Evolutionary conservation across 2,888 invertebrate genomes (phyloP), one percentile per base, ranked within the genome.

Genomic region (Clitarchus hookeri): DNA sequence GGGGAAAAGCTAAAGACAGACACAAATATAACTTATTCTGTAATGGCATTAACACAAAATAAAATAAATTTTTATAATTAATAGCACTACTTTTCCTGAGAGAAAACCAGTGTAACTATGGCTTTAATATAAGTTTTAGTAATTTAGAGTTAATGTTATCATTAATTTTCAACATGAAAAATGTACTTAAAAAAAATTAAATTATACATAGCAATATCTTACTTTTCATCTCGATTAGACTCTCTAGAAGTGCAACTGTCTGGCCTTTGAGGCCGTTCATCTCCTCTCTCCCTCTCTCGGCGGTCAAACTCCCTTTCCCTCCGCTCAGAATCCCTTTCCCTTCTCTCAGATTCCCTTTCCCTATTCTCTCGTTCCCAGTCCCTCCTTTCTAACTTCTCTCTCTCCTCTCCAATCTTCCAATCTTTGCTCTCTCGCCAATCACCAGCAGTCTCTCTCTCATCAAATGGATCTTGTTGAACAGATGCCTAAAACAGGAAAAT

Each of bases 191-290:
- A 36, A 36, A 36, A 36, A 36, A 36, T 36, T 36, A 36, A 36
- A 36, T n/a, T n/a, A n/a, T n/a, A n/a, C n/a, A n/a, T n/a, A n/a
- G n/a, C n/a, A 48, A 48, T 48, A 16, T 65, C 89, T 92, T 92
- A 93, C 90, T 93, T 93, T 85, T 93, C 93, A 89, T 94, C 94
- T 86, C 92, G 91, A 12, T 91, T 90, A 16, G 92, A 92, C 65
- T 91, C 91, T 85, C 91, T 88, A 89, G 92, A 91, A 85, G 91
- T 94, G 6, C 94, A 92, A 87, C 93, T 94, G 88, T 94, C 94
- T 0, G 94, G 94, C 88, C 94, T 91, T 86, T 93, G 93, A 0
- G 93, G 93, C 26, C 94, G 91, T 84, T 93, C 93, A 19, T 90
- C 90, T 83, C 19, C 65, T 65, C 65, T 65, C 19, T 65, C 65